These are phyloP conservation scores for Lasioglossum marginatum DNA, from an alignment of 2,888 invertebrate genomes.

Conservation along the genomic window DNA sequence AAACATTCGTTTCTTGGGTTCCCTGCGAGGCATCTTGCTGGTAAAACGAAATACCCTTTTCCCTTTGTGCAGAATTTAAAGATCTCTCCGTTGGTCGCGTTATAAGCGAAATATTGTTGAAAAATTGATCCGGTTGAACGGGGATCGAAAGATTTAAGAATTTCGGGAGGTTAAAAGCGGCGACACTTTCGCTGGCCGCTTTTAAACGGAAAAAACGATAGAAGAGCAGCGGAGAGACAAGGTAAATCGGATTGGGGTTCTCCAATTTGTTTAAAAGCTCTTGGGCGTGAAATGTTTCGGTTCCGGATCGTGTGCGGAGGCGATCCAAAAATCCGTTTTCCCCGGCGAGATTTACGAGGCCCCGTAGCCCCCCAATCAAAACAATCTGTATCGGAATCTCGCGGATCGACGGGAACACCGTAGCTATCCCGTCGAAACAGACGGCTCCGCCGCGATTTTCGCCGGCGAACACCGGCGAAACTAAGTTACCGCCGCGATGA, in stretches of 20 bases:
- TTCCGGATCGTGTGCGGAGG: neutral
- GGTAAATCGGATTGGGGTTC: conserved; percentile 3
- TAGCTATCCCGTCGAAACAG: conserved; percentile 58
- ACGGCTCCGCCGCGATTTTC: conserved; percentile 59
- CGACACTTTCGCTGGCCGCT: neutral
- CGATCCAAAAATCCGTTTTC: conserved; percentile 1
- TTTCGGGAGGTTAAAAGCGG: neutral
- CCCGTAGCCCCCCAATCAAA: conserved; percentile 20
- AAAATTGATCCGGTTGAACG: neutral
- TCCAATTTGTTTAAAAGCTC: conserved; percentile 12
- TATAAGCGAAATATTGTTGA: neutral
- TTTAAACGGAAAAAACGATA: neutral
- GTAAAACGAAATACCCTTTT: neutral
- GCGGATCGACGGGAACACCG: conserved; percentile 43
- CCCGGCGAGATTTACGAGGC: conserved; percentile 30
- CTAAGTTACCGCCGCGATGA: conserved; percentile 74
- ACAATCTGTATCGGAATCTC: conserved; percentile 43
- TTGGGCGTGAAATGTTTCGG: neutral
- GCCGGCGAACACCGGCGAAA: conserved; percentile 58
- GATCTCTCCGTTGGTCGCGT: neutral
- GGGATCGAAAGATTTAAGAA: neutral
- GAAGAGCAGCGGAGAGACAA: neutral
- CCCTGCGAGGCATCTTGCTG: neutral
- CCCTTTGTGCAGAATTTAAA: neutral
- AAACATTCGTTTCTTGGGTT: neutral